A percentile compares a stretch with the other conserved stretches of the same genome.
These are phyloP conservation scores for Pseudopodoces humilis DNA, from an alignment of 2,113 vertebrate species.

Conservation along the genomic window DNA sequence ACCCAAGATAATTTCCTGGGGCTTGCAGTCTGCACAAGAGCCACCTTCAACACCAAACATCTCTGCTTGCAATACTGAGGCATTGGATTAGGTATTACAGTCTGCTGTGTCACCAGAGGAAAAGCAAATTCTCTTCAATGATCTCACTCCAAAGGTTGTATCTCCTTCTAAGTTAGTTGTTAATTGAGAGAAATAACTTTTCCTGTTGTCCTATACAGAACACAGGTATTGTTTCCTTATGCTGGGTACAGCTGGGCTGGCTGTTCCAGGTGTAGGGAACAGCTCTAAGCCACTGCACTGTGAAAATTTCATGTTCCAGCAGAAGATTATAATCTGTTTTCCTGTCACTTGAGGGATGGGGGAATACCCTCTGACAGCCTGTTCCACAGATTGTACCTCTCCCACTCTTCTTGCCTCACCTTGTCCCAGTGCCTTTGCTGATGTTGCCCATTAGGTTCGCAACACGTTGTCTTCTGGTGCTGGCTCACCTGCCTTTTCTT, in stretches of 20 bases:
- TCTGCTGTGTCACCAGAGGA: neutral
- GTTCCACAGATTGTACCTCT: fast-evolving
- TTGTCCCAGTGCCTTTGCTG: neutral
- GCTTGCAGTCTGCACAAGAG: fast-evolving
- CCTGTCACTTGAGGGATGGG: fast-evolving
- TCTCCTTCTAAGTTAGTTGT: neutral
- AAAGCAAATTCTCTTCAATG: neutral
- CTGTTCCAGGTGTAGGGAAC: neutral
- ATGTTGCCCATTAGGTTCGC: neutral
- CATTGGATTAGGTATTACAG: neutral
- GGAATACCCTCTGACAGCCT: neutral
- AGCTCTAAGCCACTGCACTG: neutral
- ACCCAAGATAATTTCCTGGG: neutral
- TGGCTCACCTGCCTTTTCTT: neutral
- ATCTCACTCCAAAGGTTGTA: neutral
- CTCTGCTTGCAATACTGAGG: neutral
- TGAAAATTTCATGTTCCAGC: neutral
- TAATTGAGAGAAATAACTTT: neutral
- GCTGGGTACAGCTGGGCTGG: neutral
- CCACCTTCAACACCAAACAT: neutral
- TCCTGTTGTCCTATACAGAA: fast-evolving
- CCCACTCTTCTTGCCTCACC: neutral
- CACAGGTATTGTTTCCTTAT: neutral
- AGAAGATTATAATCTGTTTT: neutral
- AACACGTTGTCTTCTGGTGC: neutral